These are phyloP conservation scores for Cotesia vestalis DNA, from an alignment of 1,140 invertebrate species.

Conservation along the genomic window DNA sequence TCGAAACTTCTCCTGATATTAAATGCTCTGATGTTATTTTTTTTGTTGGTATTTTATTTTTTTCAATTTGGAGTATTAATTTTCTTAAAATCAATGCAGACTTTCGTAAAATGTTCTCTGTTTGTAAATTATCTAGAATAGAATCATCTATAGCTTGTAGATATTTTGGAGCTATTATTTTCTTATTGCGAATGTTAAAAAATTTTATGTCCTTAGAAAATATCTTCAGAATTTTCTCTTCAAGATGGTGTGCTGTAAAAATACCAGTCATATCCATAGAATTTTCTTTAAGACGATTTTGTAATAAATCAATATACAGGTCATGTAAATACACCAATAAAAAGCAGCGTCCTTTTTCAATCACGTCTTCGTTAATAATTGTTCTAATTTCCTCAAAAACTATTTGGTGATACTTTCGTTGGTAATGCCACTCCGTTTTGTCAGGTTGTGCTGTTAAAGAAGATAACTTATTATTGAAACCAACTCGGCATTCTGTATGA, in stretches of 20 bases:
- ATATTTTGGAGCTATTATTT: no score
- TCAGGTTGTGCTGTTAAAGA: not conserved
- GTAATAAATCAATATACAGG: not conserved
- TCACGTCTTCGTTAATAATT: not conserved
- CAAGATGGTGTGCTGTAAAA: constrained; percentile 7
- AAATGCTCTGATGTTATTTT: no score
- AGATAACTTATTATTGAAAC: constrained; percentile 1
- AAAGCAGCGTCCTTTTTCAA: not conserved
- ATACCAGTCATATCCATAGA: not conserved
- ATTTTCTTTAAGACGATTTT: not conserved
- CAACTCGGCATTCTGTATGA: not conserved
- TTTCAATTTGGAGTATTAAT: no score
- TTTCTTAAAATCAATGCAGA: no score
- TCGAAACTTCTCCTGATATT: no score
- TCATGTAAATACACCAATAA: constrained; percentile 5
- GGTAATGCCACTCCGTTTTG: not conserved
- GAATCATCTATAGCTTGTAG: no score
- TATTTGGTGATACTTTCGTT: not conserved
- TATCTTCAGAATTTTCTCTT: not conserved
- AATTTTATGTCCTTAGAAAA: no score
- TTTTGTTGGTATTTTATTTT: no score
- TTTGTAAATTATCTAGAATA: no score
- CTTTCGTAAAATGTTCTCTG: no score
- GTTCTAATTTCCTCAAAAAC: not conserved
- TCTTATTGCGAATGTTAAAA: no score